A percentile compares a stretch with the other conserved stretches of the same genome.
phyloP scores from a whole-genome alignment of 2,888 invertebrate genomes.

The Falcaria lacertinaria region DNA sequence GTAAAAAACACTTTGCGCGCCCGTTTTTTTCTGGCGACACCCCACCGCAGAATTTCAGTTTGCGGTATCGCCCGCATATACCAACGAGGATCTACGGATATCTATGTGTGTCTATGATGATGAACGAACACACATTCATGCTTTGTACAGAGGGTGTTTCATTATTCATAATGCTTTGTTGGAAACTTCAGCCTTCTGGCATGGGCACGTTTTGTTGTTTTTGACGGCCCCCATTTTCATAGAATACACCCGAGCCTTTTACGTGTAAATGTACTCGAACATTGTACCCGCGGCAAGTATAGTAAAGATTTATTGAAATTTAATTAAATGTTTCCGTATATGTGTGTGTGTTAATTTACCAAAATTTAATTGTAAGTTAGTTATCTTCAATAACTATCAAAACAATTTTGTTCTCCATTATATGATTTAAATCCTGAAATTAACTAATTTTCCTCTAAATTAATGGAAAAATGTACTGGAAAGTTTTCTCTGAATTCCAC shows the following conservation, averaged over 20 bases:
- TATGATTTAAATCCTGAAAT: too few relatives aligned
- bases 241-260: slow-evolving; percentile 13
- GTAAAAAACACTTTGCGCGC: slow-evolving; percentile 75
- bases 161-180: slow-evolving; percentile 77
- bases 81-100: slow-evolving; percentile 11
- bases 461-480: background rate
- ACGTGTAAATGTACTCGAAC: background rate
- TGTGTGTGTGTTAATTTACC: too few relatives aligned
- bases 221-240: slow-evolving; percentile 49
- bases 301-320: background rate
- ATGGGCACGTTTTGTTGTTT: slow-evolving; percentile 57
- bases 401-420: too few relatives aligned
- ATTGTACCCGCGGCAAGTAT: background rate
- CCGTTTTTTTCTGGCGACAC: slow-evolving; percentile 61
- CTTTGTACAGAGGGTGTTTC: slow-evolving; percentile 62
- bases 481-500: background rate
- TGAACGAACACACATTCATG: slow-evolving; percentile 22
- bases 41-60: slow-evolving; percentile 45
- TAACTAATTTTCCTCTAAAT: too few relatives aligned
- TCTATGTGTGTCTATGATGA: slow-evolving; percentile 8
- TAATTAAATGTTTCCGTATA: background rate
- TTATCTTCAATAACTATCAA: too few relatives aligned
- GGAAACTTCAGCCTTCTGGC: slow-evolving; percentile 53
- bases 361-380: too few relatives aligned
- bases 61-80: slow-evolving; percentile 28